Percentiles rank a stretch among this genome's conserved stretches.
phyloP scores from a whole-genome alignment of 2,797 vertebrate genomes.

The Chrysocyon brachyurus region DNA sequence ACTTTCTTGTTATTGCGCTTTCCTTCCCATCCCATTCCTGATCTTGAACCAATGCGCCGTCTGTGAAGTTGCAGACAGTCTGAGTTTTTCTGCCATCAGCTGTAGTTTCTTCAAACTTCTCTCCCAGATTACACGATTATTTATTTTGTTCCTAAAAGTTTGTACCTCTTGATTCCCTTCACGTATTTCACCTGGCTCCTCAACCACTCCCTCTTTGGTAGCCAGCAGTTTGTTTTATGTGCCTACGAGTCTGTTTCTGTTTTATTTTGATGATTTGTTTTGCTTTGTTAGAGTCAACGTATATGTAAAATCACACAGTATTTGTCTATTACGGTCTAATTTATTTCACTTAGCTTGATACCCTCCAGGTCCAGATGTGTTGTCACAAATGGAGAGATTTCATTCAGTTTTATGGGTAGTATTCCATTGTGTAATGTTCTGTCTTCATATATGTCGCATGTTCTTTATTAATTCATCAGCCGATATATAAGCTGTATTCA shows the following conservation, averaged over 20 bases:
- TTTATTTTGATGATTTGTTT: background rate
- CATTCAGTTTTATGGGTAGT: background rate
- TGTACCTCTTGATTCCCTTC: background rate
- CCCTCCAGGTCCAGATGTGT: background rate
- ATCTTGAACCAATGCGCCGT: no score
- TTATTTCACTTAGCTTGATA: background rate
- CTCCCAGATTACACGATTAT: background rate
- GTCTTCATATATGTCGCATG: background rate
- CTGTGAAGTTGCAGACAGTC: no score
- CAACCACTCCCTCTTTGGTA: background rate
- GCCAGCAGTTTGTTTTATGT: background rate
- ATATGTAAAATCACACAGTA: background rate
- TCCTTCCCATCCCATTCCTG: no score
- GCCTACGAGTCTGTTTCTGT: background rate
- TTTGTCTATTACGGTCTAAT: background rate
- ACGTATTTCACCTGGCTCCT: background rate
- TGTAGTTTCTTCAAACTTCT: no score
- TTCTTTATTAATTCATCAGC: background rate
- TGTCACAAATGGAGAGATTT: background rate
- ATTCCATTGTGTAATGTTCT: background rate
- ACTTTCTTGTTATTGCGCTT: no score
- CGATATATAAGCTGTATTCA: background rate
- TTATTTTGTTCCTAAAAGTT: background rate
- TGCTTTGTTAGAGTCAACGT: background rate
- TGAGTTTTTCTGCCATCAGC: no score